Evolutionary conservation across 1,140 invertebrate species (phyloP), one percentile per base, ranked within the genome.

Genomic region (Venustaconcha ellipsiformis): DNA sequence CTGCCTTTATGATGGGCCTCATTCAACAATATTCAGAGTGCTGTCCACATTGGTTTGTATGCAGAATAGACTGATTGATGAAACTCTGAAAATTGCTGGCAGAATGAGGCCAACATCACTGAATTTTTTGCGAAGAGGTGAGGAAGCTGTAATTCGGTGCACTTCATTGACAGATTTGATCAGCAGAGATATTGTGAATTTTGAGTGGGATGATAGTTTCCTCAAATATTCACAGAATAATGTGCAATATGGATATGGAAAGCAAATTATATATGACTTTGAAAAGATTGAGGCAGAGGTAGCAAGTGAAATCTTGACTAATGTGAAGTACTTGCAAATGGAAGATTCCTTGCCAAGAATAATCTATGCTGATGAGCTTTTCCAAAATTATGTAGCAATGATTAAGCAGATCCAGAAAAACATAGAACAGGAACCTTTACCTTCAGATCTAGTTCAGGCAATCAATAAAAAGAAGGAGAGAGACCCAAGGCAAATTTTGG

Each of bases 361-460:
- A 26, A 67, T 75, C 3, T 75, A 69, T 26, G 70, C 37, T 20
- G 73, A 75, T 75, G 73, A 75, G 18, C 57, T 75, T 20, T 75
- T 69, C 37, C 57, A 60, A 14, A 63, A 60, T 60, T 69, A 69
- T 57, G 65, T 69, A n/a, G 15, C 20, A 3, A 37, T 75, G n/a
- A 17, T 75, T 15, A 59, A 62, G 26, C 67, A 69, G 20, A 67
- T 75, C 2, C 6, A 15, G 23, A 23, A 63, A 17, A 56, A 57
- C 13, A 57, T 75, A 20, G n/a, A 56, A 0, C 73, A 75, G n/a
- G 58, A 63, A 57, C 20, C 67, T 57, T 37, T 75, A 14, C 73
- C 73, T 20, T 17, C 2, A 14, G 73, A 75, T 69, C 56, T 75
- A 26, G 59, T 30, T 6, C 20, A 6, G 14, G 23, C 57, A 56